Evolutionary conservation across 2,113 vertebrate species (phyloP).

Genomic region (Chionodraco myersi): DNA sequence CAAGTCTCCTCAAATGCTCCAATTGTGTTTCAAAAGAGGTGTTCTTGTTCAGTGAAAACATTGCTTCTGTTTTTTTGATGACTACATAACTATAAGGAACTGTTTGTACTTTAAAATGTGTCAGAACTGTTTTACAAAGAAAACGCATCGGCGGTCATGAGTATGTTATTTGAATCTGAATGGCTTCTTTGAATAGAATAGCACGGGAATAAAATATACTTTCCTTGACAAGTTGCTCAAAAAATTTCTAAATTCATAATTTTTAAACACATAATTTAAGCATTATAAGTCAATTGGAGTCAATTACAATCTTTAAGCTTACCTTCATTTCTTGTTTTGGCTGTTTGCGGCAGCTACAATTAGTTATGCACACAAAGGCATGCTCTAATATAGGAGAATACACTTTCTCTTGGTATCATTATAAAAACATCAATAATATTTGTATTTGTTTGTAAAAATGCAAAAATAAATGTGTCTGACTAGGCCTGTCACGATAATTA

Average conservation of each 20-base stretch:
- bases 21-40: not conserved
- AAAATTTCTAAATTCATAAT: not conserved
- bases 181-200: not conserved
- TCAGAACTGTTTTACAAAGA: too few relatives aligned
- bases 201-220: not conserved
- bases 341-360: too few relatives aligned
- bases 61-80: not conserved
- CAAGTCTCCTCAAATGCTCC: not conserved
- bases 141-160: not conserved
- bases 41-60: not conserved
- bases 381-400: too few relatives aligned
- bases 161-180: not conserved
- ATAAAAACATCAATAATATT: too few relatives aligned
- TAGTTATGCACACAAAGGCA: too few relatives aligned
- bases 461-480: not conserved
- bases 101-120: not conserved
- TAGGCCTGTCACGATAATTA: too few relatives aligned
- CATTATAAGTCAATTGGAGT: too few relatives aligned
- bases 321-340: too few relatives aligned
- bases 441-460: not conserved
- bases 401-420: too few relatives aligned
- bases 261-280: not conserved
- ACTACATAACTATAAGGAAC: not conserved
- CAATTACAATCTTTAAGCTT: too few relatives aligned
- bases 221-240: not conserved